A percentile compares a stretch with the other conserved stretches of the same genome.
Evolutionary conservation across 23 tunicate genomes (phyloP).

Genomic region (Oikopleura dioica): DNA sequence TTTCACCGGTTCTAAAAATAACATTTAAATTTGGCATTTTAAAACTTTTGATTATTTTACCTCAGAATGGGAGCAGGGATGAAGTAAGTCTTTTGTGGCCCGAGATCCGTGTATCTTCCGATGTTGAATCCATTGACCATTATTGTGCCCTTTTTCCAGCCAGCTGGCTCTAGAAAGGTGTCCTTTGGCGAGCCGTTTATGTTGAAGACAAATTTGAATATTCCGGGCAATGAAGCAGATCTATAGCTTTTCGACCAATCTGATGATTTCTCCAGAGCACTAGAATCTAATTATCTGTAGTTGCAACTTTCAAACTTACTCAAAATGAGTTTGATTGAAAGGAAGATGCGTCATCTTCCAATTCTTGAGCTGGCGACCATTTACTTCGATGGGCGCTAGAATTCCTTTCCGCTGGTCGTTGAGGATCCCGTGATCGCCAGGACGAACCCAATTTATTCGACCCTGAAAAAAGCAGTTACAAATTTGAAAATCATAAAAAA

Average conservation of each 20-base stretch:
- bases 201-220: background rate
- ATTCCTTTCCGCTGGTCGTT: slow-evolving; percentile 22
- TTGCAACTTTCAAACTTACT: too few relatives aligned
- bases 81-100: slow-evolving; percentile 16
- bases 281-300: too few relatives aligned
- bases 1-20: background rate
- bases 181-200: slow-evolving; percentile 14
- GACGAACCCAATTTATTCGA: slow-evolving; percentile 18
- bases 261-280: too few relatives aligned
- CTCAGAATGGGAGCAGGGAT: background rate
- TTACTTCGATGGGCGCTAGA: slow-evolving; percentile 15
- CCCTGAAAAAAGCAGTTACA: too few relatives aligned
- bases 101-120: slow-evolving; percentile 24
- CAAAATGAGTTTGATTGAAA: slow-evolving; percentile 14
- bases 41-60: background rate
- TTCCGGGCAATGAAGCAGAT: background rate
- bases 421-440: slow-evolving; percentile 6
- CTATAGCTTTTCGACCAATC: slow-evolving; percentile 3
- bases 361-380: background rate
- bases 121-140: slow-evolving; percentile 19
- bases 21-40: background rate
- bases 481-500: too few relatives aligned
- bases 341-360: slow-evolving; percentile 23
- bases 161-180: slow-evolving; percentile 18
- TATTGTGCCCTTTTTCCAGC: slow-evolving; percentile 19